Conservation (phyloP, 1,140 invertebrate genomes). For the Rhynchophorus ferrugineus region DNA sequence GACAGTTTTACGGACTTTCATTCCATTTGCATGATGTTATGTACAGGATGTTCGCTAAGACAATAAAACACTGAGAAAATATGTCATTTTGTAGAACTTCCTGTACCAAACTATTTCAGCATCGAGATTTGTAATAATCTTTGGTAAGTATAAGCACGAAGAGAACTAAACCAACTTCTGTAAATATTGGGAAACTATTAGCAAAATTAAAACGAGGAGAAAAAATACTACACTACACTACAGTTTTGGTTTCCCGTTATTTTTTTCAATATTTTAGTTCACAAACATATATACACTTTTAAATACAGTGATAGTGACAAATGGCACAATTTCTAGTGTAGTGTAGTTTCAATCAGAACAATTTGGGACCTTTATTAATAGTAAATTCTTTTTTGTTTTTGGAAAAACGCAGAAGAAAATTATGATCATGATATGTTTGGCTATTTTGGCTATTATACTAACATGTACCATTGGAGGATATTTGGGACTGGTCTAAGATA, state of each 20-base stretch:
- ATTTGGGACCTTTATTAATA: neutral
- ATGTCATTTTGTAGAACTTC: no score
- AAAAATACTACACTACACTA: neutral
- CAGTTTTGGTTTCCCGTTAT: neutral
- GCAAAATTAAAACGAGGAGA: no score
- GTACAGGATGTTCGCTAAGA: no score
- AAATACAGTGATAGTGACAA: constrained; percentile 22
- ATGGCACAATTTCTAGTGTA: constrained; percentile 26
- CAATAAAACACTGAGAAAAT: no score
- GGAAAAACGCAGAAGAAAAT: constrained; percentile 89
- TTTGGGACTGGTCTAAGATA: constrained; percentile 33
- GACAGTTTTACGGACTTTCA: no score
- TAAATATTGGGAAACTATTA: no score
- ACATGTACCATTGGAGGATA: constrained; percentile 38
- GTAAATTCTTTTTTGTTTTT: constrained; percentile 28
- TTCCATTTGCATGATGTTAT: no score
- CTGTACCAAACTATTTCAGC: no score
- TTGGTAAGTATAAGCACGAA: no score
- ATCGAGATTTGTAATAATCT: no score
- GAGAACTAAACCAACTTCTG: no score
- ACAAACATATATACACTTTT: neutral
- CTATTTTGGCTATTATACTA: constrained; percentile 59
- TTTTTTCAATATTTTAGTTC: neutral
- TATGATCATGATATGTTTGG: constrained; percentile 95
- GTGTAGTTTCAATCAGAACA: constrained; percentile 1